These are phyloP conservation scores for Leucoraja ocellata DNA, from an alignment of 2,797 vertebrate genomes.

Conservation along the genomic window DNA sequence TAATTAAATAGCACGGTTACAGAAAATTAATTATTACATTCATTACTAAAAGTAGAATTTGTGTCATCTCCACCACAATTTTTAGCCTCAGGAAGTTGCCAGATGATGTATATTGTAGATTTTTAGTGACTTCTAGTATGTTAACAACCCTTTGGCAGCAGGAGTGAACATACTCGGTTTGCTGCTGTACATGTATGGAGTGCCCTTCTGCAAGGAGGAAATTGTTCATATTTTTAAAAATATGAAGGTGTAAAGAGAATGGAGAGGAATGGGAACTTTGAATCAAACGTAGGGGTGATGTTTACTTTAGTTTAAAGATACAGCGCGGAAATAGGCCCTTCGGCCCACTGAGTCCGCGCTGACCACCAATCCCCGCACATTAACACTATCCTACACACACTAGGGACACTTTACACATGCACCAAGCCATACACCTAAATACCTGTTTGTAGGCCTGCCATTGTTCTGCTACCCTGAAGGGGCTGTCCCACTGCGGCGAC, in stretches of 20 bases:
- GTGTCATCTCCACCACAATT: neutral
- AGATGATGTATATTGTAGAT: neutral
- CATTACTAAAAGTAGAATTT: neutral
- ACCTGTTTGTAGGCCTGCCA: neutral
- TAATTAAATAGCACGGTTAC: conserved; percentile 27
- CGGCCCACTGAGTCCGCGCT: too few relatives aligned
- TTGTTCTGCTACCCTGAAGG: neutral
- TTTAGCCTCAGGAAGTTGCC: neutral
- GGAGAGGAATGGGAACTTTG: neutral
- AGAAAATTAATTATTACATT: conserved; percentile 15
- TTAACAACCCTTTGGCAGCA: neutral
- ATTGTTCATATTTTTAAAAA: neutral
- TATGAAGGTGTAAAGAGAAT: neutral
- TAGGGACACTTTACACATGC: too few relatives aligned
- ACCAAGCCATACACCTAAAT: too few relatives aligned
- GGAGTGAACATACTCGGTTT: neutral
- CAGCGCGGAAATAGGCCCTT: too few relatives aligned
- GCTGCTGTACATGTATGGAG: neutral
- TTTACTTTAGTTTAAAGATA: too few relatives aligned
- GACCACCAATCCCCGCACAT: too few relatives aligned
- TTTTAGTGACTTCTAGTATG: neutral
- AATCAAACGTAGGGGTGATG: neutral
- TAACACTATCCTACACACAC: too few relatives aligned
- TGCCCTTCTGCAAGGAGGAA: neutral
- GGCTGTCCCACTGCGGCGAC: too few relatives aligned